Conservation (phyloP, 2,888 invertebrate species). For the Boloria selene region DNA sequence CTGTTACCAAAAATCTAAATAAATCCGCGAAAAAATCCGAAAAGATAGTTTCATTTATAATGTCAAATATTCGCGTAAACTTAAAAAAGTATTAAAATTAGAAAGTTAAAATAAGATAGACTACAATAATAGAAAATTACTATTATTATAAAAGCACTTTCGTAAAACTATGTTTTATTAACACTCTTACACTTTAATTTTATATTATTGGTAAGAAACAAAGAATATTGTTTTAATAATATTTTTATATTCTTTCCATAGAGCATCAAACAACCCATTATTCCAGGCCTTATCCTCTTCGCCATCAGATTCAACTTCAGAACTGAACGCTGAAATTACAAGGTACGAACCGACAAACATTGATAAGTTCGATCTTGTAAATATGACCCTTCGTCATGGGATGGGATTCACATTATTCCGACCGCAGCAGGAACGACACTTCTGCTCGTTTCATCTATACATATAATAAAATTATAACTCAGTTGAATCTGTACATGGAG, state of each 20-base stretch:
- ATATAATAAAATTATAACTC: too few species aligned
- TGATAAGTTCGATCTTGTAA: conserved; percentile 25
- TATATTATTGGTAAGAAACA: too few species aligned
- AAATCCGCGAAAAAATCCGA: too few species aligned
- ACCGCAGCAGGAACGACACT: too few species aligned
- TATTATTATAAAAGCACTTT: too few species aligned
- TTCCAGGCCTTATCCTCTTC: conserved; percentile 25
- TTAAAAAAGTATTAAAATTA: neutral
- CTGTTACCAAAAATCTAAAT: too few species aligned
- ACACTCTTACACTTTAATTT: too few species aligned
- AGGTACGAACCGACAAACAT: conserved; percentile 16
- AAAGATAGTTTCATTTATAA: too few species aligned
- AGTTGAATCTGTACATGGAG: too few species aligned
- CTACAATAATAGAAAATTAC: neutral
- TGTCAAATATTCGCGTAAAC: too few species aligned
- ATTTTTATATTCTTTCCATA: neutral
- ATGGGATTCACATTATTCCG: conserved; percentile 35
- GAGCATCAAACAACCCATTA: conserved; percentile 28
- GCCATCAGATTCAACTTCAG: conserved; percentile 39
- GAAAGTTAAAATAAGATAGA: conserved; percentile 4
- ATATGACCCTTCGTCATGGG: conserved; percentile 34
- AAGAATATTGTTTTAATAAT: too few species aligned
- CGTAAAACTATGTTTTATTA: too few species aligned
- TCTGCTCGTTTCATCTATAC: conserved; percentile 34
- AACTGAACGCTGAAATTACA: conserved; percentile 43